Evolutionary conservation across 1,140 invertebrate species (phyloP).

Genomic region (Drosophila quadrilineata): DNA sequence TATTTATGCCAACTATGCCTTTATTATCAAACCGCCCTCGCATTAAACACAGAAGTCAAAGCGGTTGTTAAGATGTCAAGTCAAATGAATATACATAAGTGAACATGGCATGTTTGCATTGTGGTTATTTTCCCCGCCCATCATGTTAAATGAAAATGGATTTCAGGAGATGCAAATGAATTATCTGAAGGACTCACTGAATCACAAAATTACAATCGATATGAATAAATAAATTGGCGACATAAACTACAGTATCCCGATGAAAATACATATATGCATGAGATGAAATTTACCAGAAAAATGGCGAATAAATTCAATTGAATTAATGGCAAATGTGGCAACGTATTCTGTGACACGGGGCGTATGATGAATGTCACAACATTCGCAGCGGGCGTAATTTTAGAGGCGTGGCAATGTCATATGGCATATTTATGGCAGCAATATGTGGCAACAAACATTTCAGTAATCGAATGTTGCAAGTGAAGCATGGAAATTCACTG

Average conservation of each 20-base stretch:
- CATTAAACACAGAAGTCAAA: too few relatives aligned
- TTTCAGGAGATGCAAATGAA: slow-evolving; percentile 34
- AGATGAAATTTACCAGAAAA: slow-evolving; percentile 17
- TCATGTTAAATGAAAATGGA: slow-evolving; percentile 31
- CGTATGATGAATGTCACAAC: slow-evolving; percentile 45
- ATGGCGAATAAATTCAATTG: slow-evolving; percentile 38
- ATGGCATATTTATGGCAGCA: too few relatives aligned
- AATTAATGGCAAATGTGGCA: slow-evolving; percentile 31
- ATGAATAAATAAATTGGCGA: slow-evolving; percentile 26
- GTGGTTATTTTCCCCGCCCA: not conserved
- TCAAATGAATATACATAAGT: slow-evolving; percentile 18
- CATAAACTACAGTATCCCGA: not conserved
- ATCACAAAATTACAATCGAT: not conserved
- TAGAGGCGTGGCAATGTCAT: slow-evolving; percentile 7
- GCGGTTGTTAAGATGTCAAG: too few relatives aligned
- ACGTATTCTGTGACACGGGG: slow-evolving; percentile 6
- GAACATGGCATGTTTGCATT: slow-evolving; percentile 15
- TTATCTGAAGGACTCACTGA: slow-evolving; percentile 7
- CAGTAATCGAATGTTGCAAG: too few relatives aligned
- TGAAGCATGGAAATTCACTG: not conserved
- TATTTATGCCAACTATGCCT: too few relatives aligned
- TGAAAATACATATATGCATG: slow-evolving; percentile 7
- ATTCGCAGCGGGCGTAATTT: slow-evolving; percentile 2
- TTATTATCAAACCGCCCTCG: too few relatives aligned
- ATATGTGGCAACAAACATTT: too few relatives aligned